Evolutionary conservation across 2,113 vertebrate species (phyloP).

Genomic region (Probosciger aterrimus): DNA sequence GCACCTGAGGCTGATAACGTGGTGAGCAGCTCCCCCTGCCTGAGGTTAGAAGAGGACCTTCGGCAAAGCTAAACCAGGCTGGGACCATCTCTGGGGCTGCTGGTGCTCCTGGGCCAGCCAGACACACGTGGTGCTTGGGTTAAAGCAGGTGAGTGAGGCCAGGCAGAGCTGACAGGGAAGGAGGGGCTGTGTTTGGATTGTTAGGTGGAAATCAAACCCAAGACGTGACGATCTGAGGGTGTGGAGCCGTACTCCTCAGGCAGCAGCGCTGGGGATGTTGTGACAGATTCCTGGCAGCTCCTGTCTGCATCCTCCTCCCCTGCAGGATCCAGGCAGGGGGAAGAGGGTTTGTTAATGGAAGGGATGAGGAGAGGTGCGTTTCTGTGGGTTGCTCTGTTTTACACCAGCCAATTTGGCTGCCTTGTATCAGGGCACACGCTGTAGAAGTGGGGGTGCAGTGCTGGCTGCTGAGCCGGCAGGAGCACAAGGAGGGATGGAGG

Average conservation of each 20-base stretch:
- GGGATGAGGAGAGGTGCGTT: not conserved
- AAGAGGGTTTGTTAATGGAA: not conserved
- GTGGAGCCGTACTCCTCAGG: fast-evolving
- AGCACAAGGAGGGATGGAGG: not conserved
- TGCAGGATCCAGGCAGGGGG: not conserved
- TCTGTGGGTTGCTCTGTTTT: not conserved
- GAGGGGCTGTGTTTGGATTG: fast-evolving
- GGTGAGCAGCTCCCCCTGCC: conserved; percentile 39
- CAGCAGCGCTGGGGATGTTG: conserved; percentile 7
- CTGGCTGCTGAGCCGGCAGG: not conserved
- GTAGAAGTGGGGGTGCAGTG: fast-evolving
- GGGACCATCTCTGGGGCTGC: not conserved
- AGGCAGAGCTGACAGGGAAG: fast-evolving
- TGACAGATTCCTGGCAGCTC: conserved; percentile 40
- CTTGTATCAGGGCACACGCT: fast-evolving
- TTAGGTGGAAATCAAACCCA: fast-evolving
- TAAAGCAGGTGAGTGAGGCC: not conserved
- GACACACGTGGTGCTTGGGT: fast-evolving
- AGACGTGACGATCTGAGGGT: fast-evolving
- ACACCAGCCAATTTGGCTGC: not conserved
- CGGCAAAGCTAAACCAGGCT: not conserved
- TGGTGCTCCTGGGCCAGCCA: not conserved
- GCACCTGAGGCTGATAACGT: not conserved
- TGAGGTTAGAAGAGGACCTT: not conserved
- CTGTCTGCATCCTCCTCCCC: not conserved